Conservation (phyloP, 2,797 vertebrate species). For the Silurus aristotelis region DNA sequence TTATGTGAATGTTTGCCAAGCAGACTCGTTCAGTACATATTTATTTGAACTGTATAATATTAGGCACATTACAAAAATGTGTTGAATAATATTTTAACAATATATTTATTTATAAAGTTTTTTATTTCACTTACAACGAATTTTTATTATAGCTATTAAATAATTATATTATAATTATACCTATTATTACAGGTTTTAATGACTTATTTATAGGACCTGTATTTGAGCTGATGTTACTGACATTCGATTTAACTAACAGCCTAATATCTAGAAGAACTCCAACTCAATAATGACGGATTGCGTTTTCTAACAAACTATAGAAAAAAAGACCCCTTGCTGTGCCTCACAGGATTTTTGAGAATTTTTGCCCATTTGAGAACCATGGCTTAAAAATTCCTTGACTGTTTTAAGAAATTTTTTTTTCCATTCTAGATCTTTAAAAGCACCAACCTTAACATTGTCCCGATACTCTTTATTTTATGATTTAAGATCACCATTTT, state of each 20-base stretch:
- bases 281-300: neutral
- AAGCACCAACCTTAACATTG: neutral
- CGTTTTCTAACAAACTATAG: neutral
- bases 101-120: neutral
- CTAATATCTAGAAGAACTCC: neutral
- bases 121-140: neutral
- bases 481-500: neutral
- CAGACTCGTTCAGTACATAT: neutral
- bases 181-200: neutral
- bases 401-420: neutral
- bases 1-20: neutral
- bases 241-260: neutral
- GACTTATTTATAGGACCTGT: neutral
- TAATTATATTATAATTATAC: neutral
- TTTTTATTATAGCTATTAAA: neutral
- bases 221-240: neutral
- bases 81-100: neutral
- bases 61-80: neutral
- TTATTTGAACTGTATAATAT: neutral
- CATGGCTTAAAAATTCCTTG: neutral
- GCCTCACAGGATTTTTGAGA: neutral
- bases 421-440: neutral
- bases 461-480: neutral
- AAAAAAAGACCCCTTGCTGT: neutral
- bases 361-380: neutral